phyloP scores from a whole-genome alignment of 2,797 vertebrate genomes.

The Leptoclinus maculatus region DNA sequence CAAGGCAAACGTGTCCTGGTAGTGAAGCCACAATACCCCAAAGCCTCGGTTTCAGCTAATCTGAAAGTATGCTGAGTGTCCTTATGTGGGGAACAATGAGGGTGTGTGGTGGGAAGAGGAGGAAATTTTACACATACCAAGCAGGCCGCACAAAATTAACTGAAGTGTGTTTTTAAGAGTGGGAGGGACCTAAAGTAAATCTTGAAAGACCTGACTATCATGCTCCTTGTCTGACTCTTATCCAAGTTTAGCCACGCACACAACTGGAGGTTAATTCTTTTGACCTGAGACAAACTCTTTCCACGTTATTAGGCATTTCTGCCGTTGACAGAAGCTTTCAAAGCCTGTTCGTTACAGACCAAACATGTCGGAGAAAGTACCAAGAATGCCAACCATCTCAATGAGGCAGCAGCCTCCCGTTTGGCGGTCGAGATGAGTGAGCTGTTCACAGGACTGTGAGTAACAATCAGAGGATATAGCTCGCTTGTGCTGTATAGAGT shows the following conservation, averaged over 20 bases:
- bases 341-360: conserved; percentile 76
- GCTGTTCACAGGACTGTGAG: conserved; percentile 17
- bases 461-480: not conserved
- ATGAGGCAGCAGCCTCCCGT: conserved; percentile 48
- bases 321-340: conserved; percentile 78
- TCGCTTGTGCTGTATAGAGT: not conserved
- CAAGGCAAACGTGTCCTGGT: conserved; percentile 49
- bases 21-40: conserved; percentile 47
- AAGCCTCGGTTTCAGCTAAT: conserved; percentile 62
- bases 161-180: conserved; percentile 74
- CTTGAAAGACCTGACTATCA: conserved; percentile 75
- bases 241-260: conserved; percentile 75
- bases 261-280: conserved; percentile 81
- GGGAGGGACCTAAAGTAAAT: conserved; percentile 71
- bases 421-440: conserved; percentile 56
- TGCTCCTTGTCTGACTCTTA: conserved; percentile 69
- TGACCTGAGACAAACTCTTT: conserved; percentile 79
- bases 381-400: conserved; percentile 75
- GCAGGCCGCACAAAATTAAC: conserved; percentile 70
- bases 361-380: conserved; percentile 75
- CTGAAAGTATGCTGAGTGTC: conserved; percentile 74
- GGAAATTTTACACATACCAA: conserved; percentile 77
- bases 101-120: conserved; percentile 67
- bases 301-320: conserved; percentile 74
- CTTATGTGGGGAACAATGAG: conserved; percentile 70